phyloP scores from a whole-genome alignment of 2,113 vertebrate genomes.

The Pyxicephalus adspersus region DNA sequence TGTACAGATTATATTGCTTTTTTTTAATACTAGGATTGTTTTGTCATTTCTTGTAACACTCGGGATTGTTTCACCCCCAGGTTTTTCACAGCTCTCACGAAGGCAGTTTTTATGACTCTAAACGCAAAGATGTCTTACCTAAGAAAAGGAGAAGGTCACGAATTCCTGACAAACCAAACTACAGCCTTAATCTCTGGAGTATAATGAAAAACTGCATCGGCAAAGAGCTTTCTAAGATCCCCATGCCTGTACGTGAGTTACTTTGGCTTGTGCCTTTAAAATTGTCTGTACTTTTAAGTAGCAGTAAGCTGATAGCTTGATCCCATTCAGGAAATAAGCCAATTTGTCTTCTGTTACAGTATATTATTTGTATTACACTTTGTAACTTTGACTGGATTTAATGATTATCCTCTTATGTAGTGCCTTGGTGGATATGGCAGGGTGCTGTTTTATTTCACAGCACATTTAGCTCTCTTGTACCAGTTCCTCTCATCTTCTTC shows the following conservation, averaged over 20 bases:
- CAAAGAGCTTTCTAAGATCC: conserved; percentile 97
- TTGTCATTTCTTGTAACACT: background rate
- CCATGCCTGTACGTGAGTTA: conserved; percentile 85
- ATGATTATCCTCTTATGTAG: too few relatives aligned
- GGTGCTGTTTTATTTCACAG: too few relatives aligned
- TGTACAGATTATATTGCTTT: too few relatives aligned
- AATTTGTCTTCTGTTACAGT: too few relatives aligned
- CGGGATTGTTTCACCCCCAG: conserved; percentile 56
- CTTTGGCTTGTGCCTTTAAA: background rate
- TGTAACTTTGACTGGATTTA: too few relatives aligned
- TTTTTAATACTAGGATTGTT: background rate
- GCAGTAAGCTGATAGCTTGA: too few relatives aligned
- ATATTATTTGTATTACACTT: too few relatives aligned
- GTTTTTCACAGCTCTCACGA: conserved; percentile 69
- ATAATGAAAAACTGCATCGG: conserved; percentile 99
- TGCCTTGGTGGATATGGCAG: too few relatives aligned
- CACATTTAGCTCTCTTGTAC: too few relatives aligned
- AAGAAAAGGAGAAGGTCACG: conserved; percentile 80
- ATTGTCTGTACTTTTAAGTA: too few relatives aligned
- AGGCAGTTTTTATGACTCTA: conserved; percentile 71
- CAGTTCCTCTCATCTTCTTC: too few relatives aligned
- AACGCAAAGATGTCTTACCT: conserved; percentile 72
- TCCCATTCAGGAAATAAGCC: too few relatives aligned
- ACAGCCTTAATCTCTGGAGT: conserved; percentile 99
- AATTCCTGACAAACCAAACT: conserved; percentile 96